These are phyloP conservation scores for Oreochromis niloticus DNA, from an alignment of 2,113 vertebrate species.

Conservation along the genomic window DNA sequence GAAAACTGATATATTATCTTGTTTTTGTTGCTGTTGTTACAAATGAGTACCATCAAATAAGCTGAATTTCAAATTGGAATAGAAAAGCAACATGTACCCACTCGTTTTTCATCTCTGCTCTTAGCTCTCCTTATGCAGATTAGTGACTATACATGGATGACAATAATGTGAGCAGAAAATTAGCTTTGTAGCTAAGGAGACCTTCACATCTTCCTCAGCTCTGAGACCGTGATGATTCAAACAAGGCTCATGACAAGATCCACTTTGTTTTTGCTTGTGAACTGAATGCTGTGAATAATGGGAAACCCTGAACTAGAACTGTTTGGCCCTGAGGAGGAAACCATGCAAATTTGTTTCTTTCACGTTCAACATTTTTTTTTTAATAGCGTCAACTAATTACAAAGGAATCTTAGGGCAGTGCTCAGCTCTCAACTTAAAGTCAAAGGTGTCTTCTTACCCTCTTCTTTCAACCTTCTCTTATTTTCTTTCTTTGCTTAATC, in stretches of 20 bases:
- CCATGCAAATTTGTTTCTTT: conserved; percentile 24
- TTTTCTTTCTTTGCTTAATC: neutral
- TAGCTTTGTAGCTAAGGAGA: neutral
- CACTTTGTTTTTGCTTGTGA: neutral
- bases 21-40: neutral
- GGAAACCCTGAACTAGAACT: conserved; percentile 10
- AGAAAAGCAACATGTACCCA: neutral
- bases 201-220: neutral
- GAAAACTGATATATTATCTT: neutral
- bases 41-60: neutral
- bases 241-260: neutral
- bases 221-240: conserved; percentile 11
- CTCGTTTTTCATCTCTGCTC: neutral
- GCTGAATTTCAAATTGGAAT: neutral
- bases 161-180: neutral
- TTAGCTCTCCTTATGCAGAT: neutral
- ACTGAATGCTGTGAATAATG: conserved; percentile 20
- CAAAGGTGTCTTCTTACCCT: neutral
- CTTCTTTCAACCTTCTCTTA: conserved; percentile 5
- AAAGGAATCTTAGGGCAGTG: neutral
- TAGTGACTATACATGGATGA: neutral
- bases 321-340: conserved; percentile 30
- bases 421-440: neutral
- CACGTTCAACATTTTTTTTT: neutral
- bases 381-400: neutral